Percentiles rank a stretch among this genome's conserved stretches.
These are phyloP conservation scores for Zaprionus africanus DNA, from an alignment of 1,140 invertebrate genomes.

Conservation along the genomic window DNA sequence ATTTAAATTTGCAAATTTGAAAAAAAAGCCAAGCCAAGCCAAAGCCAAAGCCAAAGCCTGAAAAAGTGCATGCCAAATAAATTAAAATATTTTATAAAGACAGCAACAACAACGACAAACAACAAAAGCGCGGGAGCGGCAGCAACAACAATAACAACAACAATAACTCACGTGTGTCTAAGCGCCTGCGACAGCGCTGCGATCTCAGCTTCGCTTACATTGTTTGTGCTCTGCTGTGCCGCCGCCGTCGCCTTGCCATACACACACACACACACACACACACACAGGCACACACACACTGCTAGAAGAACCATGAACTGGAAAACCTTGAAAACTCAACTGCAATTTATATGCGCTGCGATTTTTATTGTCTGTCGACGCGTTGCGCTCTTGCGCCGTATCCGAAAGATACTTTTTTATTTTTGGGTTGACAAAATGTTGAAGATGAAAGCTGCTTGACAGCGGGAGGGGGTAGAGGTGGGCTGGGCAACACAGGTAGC, in stretches of 20 bases:
- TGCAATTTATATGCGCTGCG: constrained; percentile 69
- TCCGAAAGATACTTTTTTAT: constrained; percentile 35
- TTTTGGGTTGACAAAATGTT: constrained; percentile 1
- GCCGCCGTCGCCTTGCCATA: constrained; percentile 51
- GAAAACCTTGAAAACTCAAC: constrained; percentile 81
- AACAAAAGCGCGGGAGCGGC: constrained; percentile 51
- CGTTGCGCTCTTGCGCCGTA: constrained; percentile 26
- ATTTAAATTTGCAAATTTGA: constrained; percentile 29
- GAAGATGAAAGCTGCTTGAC: too few relatives aligned
- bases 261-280: constrained; percentile 33
- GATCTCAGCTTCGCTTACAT: constrained; percentile 57
- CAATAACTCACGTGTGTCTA: constrained; percentile 71
- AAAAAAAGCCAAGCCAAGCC: neutral
- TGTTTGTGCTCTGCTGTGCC: constrained; percentile 46
- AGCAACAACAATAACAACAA: constrained; percentile 39
- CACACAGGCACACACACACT: constrained; percentile 11
- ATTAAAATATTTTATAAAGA: constrained; percentile 26
- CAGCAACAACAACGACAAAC: constrained; percentile 15
- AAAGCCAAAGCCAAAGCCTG: constrained; percentile 16
- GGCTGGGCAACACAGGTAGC: neutral
- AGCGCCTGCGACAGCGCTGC: constrained; percentile 52
- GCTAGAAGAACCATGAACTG: constrained; percentile 70
- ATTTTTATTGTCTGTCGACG: constrained; percentile 45
- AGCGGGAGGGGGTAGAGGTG: too few relatives aligned
- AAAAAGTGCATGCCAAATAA: constrained; percentile 22